Percentiles rank a stretch among this genome's conserved stretches.
Conservation (phyloP, 2,113 vertebrate genomes). For the Callipepla californica region DNA sequence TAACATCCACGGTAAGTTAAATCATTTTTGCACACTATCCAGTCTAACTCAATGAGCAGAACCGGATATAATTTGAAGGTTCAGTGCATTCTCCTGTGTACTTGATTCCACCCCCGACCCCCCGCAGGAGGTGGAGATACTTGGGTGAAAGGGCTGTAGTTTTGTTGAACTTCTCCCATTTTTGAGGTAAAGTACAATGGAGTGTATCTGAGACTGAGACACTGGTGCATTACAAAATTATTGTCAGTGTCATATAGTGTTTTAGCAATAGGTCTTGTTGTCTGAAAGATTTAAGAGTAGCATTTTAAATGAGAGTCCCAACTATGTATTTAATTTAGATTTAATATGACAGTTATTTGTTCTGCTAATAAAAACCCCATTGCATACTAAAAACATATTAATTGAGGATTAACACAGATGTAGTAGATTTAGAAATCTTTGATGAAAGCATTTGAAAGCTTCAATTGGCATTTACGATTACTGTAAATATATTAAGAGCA, state of each 20-base stretch:
- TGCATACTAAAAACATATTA: constrained; percentile 60
- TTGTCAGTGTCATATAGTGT: neutral
- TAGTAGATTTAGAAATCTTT: constrained; percentile 40
- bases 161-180: constrained; percentile 3
- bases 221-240: neutral
- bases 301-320: constrained; percentile 33
- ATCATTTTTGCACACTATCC: neutral
- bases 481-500: neutral
- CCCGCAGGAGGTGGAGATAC: neutral
- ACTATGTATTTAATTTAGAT: constrained; percentile 45
- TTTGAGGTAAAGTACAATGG: neutral
- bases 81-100: neutral
- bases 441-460: constrained; percentile 15
- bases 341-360: constrained; percentile 55
- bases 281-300: constrained; percentile 44
- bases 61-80: neutral
- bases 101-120: too few species aligned
- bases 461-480: constrained; percentile 1
- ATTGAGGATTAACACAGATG: constrained; percentile 41
- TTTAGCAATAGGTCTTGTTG: constrained; percentile 23
- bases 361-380: constrained; percentile 44
- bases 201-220: neutral
- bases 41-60: neutral
- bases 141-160: neutral
- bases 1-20: neutral